phyloP scores from a whole-genome alignment of 1,140 invertebrate genomes.

The Gryllus bimaculatus region DNA sequence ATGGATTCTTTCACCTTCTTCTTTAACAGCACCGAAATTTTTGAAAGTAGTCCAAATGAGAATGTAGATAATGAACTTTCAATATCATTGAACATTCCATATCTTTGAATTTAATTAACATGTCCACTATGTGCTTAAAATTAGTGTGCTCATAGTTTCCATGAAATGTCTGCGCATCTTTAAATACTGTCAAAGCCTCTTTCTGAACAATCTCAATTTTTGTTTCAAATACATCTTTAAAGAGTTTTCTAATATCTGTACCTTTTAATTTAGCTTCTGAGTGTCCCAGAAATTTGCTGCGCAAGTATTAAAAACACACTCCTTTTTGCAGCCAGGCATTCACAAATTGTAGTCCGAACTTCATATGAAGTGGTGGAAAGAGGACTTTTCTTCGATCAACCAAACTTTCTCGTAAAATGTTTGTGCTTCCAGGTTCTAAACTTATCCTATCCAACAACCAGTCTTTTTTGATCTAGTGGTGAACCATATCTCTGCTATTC shows the following conservation, averaged over 20 bases:
- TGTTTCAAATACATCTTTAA: too few relatives aligned
- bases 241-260: conserved; percentile 29
- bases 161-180: neutral
- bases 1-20: too few relatives aligned
- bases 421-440: too few relatives aligned
- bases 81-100: conserved; percentile 29
- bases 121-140: neutral
- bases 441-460: neutral
- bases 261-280: conserved; percentile 29
- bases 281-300: conserved; percentile 26
- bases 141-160: neutral
- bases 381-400: neutral
- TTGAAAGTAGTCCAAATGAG: neutral
- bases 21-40: too few relatives aligned
- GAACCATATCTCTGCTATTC: conserved; percentile 26
- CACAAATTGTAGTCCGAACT: conserved; percentile 31
- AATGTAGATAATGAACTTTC: conserved; percentile 29
- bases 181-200: conserved; percentile 23
- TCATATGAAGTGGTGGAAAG: conserved; percentile 29
- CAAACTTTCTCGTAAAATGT: too few relatives aligned
- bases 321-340: conserved; percentile 29
- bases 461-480: conserved; percentile 22
- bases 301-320: conserved; percentile 28
- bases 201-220: conserved; percentile 19
- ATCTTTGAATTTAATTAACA: conserved; percentile 23